Percentiles rank a stretch among this genome's conserved stretches.
Conservation (phyloP, 2,113 vertebrate species). For the Larimichthys crocea region DNA sequence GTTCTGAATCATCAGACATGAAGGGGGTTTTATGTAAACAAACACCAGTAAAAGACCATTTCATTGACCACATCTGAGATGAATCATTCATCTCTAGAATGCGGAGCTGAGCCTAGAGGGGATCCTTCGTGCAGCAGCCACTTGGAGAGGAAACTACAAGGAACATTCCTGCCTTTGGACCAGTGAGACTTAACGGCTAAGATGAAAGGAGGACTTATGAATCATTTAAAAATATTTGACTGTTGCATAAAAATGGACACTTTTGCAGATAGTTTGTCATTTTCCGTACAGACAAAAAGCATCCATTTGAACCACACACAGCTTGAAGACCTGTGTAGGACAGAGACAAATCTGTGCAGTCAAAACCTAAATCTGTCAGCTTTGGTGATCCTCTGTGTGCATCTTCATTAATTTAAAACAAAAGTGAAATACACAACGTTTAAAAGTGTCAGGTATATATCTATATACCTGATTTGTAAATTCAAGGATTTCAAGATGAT, state of each 20-base stretch:
- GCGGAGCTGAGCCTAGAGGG: slow-evolving; percentile 39
- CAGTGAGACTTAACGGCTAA: slow-evolving; percentile 6
- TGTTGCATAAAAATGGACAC: slow-evolving; percentile 1
- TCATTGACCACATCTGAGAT: slow-evolving; percentile 73
- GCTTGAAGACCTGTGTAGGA: not conserved
- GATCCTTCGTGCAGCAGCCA: slow-evolving; percentile 43
- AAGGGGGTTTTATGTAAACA: slow-evolving; percentile 69
- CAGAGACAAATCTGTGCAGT: not conserved
- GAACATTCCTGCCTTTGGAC: slow-evolving; percentile 45
- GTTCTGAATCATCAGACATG: slow-evolving; percentile 73
- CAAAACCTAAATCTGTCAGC: not conserved
- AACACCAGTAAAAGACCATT: slow-evolving; percentile 65
- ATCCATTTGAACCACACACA: not conserved
- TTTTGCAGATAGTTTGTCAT: not conserved
- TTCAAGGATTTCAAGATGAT: not conserved
- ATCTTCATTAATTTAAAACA: not conserved
- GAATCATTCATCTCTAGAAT: slow-evolving; percentile 67
- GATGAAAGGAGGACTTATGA: slow-evolving; percentile 33
- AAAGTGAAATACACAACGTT: not conserved
- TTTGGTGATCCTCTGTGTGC: not conserved
- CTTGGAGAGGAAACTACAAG: slow-evolving; percentile 41
- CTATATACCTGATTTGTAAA: not conserved
- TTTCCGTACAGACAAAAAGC: not conserved
- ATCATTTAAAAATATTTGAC: slow-evolving; percentile 27
- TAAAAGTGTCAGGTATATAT: not conserved